phyloP scores from a whole-genome alignment of 2,797 vertebrate species.

The Sebastes alutus region DNA sequence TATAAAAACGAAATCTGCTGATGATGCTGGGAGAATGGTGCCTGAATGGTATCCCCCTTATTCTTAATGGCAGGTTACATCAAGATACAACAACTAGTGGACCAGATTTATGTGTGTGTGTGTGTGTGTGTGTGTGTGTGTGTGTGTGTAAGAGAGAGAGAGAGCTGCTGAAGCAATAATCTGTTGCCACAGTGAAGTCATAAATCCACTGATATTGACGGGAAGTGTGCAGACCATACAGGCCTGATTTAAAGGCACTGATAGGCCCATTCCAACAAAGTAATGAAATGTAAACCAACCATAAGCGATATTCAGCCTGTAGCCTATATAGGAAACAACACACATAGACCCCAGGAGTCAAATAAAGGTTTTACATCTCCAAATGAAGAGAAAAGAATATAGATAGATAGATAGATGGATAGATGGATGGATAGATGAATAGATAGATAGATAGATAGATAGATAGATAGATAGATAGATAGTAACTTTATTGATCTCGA shows the following conservation, averaged over 20 bases:
- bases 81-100: slow-evolving; percentile 3
- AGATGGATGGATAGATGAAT: slow-evolving; percentile 3
- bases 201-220: slow-evolving; percentile 42
- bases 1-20: background rate
- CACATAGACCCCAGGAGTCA: background rate
- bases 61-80: background rate
- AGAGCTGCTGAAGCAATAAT: slow-evolving; percentile 26
- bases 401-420: slow-evolving; percentile 7
- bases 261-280: slow-evolving; percentile 29
- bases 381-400: background rate
- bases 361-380: background rate
- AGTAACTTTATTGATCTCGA: no score
- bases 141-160: background rate
- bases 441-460: slow-evolving; percentile 15
- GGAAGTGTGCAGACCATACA: slow-evolving; percentile 13
- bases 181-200: slow-evolving; percentile 46
- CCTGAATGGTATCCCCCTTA: background rate
- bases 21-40: background rate
- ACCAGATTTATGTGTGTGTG: slow-evolving; percentile 9
- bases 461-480: slow-evolving; percentile 1
- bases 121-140: background rate
- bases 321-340: background rate
- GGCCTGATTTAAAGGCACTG: slow-evolving; percentile 31
- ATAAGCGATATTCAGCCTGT: background rate
- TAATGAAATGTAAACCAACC: slow-evolving; percentile 27